Percentiles rank a stretch among this genome's conserved stretches.
These are phyloP conservation scores for Arion vulgaris DNA, from an alignment of 1,140 invertebrate genomes.

Conservation along the genomic window DNA sequence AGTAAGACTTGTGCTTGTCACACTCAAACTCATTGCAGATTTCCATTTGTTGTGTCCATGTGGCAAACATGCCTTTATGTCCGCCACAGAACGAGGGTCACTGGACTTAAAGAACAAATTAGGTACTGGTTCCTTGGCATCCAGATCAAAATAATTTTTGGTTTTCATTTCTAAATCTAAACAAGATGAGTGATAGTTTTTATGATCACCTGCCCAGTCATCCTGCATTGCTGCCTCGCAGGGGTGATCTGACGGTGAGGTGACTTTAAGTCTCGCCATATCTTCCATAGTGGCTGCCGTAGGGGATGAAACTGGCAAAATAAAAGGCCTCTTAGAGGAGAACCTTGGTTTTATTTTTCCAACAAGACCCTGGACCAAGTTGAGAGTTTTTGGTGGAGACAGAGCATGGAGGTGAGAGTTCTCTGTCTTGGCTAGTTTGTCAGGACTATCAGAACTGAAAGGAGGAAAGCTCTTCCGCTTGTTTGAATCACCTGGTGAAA, in stretches of 20 bases:
- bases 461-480: conserved; percentile 11
- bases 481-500: conserved; percentile 30
- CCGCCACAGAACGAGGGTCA: neutral
- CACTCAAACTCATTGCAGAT: neutral
- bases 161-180: neutral
- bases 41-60: neutral
- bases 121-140: neutral
- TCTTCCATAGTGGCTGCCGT: conserved; percentile 53
- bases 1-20: neutral
- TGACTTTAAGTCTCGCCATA: conserved; percentile 47
- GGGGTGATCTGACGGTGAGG: conserved; percentile 34
- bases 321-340: neutral
- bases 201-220: neutral
- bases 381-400: conserved; percentile 23
- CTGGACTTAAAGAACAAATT: neutral
- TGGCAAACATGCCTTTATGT: neutral
- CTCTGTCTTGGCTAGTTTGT: conserved; percentile 35
- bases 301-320: conserved; percentile 42
- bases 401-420: conserved; percentile 8
- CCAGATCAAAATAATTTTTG: neutral
- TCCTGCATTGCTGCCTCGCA: conserved; percentile 7
- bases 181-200: neutral
- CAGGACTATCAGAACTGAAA: conserved; percentile 22
- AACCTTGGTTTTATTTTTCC: neutral
- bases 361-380: conserved; percentile 17